A percentile compares a stretch with the other conserved stretches of the same genome.
These are phyloP conservation scores for Corythucha ciliata DNA, from an alignment of 2,888 invertebrate genomes.

Conservation along the genomic window DNA sequence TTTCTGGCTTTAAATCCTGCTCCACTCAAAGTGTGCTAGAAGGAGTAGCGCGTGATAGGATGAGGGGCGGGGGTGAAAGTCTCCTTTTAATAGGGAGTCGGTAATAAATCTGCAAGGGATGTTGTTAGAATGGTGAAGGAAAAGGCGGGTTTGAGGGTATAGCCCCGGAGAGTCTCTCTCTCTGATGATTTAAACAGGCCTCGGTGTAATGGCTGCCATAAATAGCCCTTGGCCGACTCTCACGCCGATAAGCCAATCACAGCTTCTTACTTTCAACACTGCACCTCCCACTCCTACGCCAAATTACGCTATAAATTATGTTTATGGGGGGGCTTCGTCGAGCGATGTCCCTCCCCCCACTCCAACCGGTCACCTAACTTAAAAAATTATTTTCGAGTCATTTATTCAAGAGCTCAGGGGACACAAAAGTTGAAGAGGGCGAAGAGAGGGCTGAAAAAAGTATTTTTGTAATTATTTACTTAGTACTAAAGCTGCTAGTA, in stretches of 20 bases:
- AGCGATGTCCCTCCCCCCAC: slow-evolving; percentile 21
- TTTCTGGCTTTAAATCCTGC: slow-evolving; percentile 20
- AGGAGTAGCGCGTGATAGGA: background rate
- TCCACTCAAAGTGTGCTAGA: background rate
- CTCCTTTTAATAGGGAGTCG: slow-evolving; percentile 27
- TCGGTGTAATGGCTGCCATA: slow-evolving; percentile 28
- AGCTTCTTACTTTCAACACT: slow-evolving; percentile 28
- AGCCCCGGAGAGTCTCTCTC: too few relatives aligned
- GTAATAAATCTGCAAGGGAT: slow-evolving; percentile 26
- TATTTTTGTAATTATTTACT: too few relatives aligned
- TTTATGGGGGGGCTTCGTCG: slow-evolving; percentile 27
- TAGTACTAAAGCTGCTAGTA: too few relatives aligned
- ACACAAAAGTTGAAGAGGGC: slow-evolving; percentile 11
- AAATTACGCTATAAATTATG: slow-evolving; percentile 30
- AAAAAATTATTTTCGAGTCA: slow-evolving; percentile 25
- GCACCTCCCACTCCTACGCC: slow-evolving; percentile 17
- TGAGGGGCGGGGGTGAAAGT: slow-evolving; percentile 3
- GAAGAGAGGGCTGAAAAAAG: background rate
- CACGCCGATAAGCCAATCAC: slow-evolving; percentile 31
- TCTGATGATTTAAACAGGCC: slow-evolving; percentile 28
- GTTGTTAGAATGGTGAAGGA: slow-evolving; percentile 22
- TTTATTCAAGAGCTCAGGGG: slow-evolving; percentile 21
- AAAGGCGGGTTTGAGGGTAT: too few relatives aligned
- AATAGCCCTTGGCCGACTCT: slow-evolving; percentile 29
- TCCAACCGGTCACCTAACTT: slow-evolving; percentile 20